phyloP scores from a whole-genome alignment of 2,888 invertebrate species.

The Yponomeuta cagnagella region DNA sequence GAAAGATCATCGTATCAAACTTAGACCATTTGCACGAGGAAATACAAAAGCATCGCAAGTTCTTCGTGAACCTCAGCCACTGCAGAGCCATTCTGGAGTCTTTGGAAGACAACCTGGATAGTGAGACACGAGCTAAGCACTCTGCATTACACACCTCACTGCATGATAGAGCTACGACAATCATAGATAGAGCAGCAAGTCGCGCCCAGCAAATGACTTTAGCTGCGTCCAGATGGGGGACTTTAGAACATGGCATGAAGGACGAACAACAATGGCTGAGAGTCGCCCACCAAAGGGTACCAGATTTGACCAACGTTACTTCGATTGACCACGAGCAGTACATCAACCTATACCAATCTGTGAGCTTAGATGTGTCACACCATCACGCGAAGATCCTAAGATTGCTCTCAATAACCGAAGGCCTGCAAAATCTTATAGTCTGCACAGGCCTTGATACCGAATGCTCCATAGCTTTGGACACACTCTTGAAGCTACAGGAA shows the following conservation, averaged over 20 bases:
- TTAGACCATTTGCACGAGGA: conserved; percentile 90
- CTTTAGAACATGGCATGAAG: conserved; percentile 86
- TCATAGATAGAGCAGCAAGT: conserved; percentile 87
- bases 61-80: conserved; percentile 91
- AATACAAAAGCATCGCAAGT: conserved; percentile 91
- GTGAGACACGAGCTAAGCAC: conserved; percentile 84
- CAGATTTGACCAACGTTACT: conserved; percentile 86
- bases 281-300: conserved; percentile 88
- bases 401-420: conserved; percentile 82
- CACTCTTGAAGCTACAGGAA: conserved; percentile 83
- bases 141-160: conserved; percentile 84
- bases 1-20: conserved; percentile 83
- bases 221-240: conserved; percentile 89
- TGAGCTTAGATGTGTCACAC: conserved; percentile 85
- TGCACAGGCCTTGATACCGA: conserved; percentile 85
- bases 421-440: conserved; percentile 83
- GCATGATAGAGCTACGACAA: conserved; percentile 83
- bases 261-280: conserved; percentile 90
- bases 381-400: conserved; percentile 87
- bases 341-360: conserved; percentile 86
- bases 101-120: conserved; percentile 87
- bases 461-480: conserved; percentile 83
- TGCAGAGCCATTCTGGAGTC: conserved; percentile 91
- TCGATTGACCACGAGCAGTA: conserved; percentile 90
- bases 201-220: conserved; percentile 89